Conservation (phyloP, 2,797 vertebrate genomes). For the Galago senegalensis region DNA sequence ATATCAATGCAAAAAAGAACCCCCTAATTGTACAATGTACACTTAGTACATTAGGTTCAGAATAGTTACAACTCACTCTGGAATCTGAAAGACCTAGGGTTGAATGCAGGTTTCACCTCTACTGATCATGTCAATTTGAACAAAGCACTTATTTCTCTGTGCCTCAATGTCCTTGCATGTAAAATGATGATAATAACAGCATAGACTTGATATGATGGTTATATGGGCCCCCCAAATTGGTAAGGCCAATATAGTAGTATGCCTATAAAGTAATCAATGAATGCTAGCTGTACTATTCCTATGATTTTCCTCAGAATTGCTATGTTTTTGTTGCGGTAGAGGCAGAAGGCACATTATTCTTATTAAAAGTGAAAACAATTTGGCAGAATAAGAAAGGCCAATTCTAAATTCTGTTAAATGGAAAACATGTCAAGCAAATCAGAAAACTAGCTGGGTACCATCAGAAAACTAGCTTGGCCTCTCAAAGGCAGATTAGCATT, state of each 20-base stretch:
- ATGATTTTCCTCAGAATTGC: background rate
- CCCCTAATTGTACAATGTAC: background rate
- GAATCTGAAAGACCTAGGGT: background rate
- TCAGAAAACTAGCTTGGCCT: slow-evolving; percentile 38
- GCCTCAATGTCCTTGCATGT: background rate
- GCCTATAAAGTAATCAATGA: background rate
- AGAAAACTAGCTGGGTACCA: background rate
- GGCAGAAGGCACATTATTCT: background rate
- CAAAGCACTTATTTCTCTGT: background rate
- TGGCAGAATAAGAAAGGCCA: slow-evolving; percentile 51
- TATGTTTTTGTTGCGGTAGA: background rate
- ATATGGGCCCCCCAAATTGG: background rate
- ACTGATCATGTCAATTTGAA: background rate
- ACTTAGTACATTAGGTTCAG: background rate
- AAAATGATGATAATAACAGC: background rate
- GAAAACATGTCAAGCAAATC: slow-evolving; percentile 47
- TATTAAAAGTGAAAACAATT: slow-evolving; percentile 46
- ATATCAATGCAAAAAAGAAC: background rate
- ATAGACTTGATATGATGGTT: background rate
- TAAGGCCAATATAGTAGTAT: background rate
- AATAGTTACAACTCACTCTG: background rate
- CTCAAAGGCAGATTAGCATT: slow-evolving; percentile 49
- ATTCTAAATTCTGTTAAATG: background rate
- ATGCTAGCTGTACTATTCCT: background rate
- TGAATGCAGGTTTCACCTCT: background rate